A percentile compares a stretch with the other conserved stretches of the same genome.
phyloP scores from a whole-genome alignment of 2,113 vertebrate species.

The Oreochromis tanganicae region DNA sequence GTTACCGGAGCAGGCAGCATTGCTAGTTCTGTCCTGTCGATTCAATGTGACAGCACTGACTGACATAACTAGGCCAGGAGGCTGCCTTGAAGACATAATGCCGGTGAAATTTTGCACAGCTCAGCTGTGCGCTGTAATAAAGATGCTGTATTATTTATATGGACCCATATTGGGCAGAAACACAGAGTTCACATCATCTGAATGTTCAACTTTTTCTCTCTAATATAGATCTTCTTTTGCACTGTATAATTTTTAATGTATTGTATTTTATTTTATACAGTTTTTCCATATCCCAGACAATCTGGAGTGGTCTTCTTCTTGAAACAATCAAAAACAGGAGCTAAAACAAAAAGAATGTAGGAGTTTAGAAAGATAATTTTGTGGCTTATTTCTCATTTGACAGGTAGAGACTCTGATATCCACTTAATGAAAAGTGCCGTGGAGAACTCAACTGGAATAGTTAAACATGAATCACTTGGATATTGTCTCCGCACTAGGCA shows the following conservation, averaged over 20 bases:
- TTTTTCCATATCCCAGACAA: background rate
- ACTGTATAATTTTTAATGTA: background rate
- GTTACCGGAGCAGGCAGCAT: constrained; percentile 8
- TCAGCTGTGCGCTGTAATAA: constrained; percentile 10
- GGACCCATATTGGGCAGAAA: background rate
- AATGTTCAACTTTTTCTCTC: background rate
- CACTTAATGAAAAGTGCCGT: constrained; percentile 26
- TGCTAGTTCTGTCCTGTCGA: constrained; percentile 22
- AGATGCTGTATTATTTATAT: constrained; percentile 28
- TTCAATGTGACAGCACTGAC: constrained; percentile 48
- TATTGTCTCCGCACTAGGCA: background rate
- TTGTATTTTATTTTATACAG: background rate
- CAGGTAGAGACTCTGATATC: background rate
- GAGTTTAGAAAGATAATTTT: background rate
- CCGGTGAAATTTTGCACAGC: background rate
- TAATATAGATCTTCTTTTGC: background rate
- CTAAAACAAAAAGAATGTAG: background rate
- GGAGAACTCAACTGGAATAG: constrained; percentile 10
- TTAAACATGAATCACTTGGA: background rate
- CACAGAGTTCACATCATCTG: background rate
- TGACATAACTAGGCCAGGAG: constrained; percentile 64
- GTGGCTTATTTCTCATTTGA: background rate
- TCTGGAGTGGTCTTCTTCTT: background rate
- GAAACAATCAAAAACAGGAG: background rate
- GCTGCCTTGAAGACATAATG: constrained; percentile 32